Evolutionary conservation across 2,888 invertebrate genomes (phyloP), one percentile per base, ranked within the genome.

Genomic region (Dendrolimus pini): DNA sequence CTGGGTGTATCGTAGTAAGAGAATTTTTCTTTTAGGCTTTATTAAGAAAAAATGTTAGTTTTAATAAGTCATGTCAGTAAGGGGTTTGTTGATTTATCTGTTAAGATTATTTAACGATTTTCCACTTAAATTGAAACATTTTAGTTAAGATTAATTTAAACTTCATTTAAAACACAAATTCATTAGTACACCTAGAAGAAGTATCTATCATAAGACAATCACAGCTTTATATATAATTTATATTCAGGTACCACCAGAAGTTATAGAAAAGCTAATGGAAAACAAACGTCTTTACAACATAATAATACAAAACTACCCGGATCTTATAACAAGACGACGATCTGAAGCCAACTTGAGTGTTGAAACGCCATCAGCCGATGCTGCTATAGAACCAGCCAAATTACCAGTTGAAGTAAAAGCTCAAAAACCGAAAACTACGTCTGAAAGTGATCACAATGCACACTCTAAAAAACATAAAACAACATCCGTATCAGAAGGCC

Each of bases 291-390:
- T 95, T 0, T 95, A 94, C 77, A 93, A 93, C 61, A 92, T 94
- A 9, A 93, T 95, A 65, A 72, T 95, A 62, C 93, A 94, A 74
- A 94, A 94, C 68, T 95, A 95, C 72, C 95, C 95, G 0, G 92
- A 93, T 67, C 73, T 95, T 42, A 71, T 95, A 56, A 80, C 89
- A 54, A 82, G 94, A 63, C 92, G 94, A 66, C 85, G 87, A 55
- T 94, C 94, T 12, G 94, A 94, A 65, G 87, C 91, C 41, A 92
- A 92, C 61, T 64, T 94, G 1, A 77, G 85, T 41, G 66, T 78
- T 1, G 83, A 85, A 14, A 61, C 61, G 55, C 65, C 69, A 1
- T 60, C 66, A 47, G 60, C 59, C 3, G 67, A 67, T 6, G 60
- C 61, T 6, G 63, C 60, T 0, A 64, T 71, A 61, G 67, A 84